phyloP scores from a whole-genome alignment of 2,888 invertebrate species.

The Lamellibrachia columna region DNA sequence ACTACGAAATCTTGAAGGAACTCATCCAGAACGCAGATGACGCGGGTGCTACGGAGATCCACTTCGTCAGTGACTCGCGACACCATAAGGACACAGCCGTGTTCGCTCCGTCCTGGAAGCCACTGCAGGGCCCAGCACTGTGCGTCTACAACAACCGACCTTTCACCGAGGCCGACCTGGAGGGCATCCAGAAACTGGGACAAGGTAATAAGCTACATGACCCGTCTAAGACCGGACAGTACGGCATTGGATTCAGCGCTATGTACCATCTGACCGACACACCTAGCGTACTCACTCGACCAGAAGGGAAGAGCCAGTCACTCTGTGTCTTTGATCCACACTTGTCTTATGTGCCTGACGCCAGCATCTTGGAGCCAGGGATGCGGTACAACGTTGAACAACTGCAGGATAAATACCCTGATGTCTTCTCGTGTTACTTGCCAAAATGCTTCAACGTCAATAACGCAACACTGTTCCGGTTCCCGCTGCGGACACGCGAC shows the following conservation, averaged over 20 bases:
- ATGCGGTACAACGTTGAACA: constrained; percentile 36
- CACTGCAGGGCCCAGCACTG: too few relatives aligned
- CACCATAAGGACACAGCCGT: constrained; percentile 42
- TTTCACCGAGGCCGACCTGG: constrained; percentile 44
- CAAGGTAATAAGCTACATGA: constrained; percentile 38
- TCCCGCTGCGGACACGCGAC: constrained; percentile 50
- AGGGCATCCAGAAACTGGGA: constrained; percentile 59
- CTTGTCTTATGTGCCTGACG: constrained; percentile 48
- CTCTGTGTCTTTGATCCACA: constrained; percentile 58
- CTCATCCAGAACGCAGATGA: constrained; percentile 48
- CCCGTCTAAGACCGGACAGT: constrained; percentile 57
- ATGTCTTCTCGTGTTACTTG: constrained; percentile 49
- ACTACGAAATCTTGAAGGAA: constrained; percentile 56
- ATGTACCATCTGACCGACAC: constrained; percentile 61
- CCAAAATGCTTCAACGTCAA: constrained; percentile 37
- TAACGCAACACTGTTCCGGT: constrained; percentile 52
- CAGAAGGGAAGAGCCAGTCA: constrained; percentile 42
- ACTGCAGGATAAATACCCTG: constrained; percentile 36
- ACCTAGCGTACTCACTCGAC: constrained; percentile 54
- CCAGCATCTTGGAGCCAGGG: constrained; percentile 42
- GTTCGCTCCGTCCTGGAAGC: constrained; percentile 43
- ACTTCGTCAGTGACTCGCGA: constrained; percentile 52
- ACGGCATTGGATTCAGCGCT: constrained; percentile 62
- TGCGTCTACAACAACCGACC: too few relatives aligned
- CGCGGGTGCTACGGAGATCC: constrained; percentile 52